Percentiles rank a stretch among this genome's conserved stretches.
Conservation (phyloP, 2,888 invertebrate genomes). For the Melieria omissa region DNA sequence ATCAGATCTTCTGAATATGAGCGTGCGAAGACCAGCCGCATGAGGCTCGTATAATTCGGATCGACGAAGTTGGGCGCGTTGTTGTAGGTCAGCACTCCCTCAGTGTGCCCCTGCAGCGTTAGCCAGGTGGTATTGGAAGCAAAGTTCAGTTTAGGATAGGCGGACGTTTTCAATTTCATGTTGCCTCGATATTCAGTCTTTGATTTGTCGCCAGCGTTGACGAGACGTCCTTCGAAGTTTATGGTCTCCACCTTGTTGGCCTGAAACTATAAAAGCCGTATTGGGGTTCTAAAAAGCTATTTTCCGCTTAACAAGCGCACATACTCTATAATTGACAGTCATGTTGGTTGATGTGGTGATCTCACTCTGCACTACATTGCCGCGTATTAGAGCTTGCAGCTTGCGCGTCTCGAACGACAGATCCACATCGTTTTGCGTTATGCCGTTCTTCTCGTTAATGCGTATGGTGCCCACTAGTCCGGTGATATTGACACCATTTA, state of each 20-base stretch:
- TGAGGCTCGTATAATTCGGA: slow-evolving; percentile 72
- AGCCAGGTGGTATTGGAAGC: slow-evolving; percentile 74
- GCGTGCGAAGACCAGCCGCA: slow-evolving; percentile 72
- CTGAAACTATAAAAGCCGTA: slow-evolving; percentile 55
- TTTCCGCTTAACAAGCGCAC: slow-evolving; percentile 36
- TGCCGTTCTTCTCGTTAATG: slow-evolving; percentile 74
- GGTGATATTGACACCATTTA: slow-evolving; percentile 79
- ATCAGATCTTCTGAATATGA: slow-evolving; percentile 72
- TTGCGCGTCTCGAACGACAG: slow-evolving; percentile 83
- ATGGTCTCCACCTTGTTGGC: slow-evolving; percentile 64
- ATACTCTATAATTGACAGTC: slow-evolving; percentile 70
- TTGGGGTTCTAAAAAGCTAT: too few relatives aligned
- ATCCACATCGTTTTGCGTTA: slow-evolving; percentile 81
- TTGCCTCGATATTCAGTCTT: slow-evolving; percentile 70
- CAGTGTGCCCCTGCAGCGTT: slow-evolving; percentile 78
- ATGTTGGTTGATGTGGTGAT: slow-evolving; percentile 62
- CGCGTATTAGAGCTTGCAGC: slow-evolving; percentile 77
- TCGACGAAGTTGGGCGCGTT: slow-evolving; percentile 72
- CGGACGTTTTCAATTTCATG: slow-evolving; percentile 77
- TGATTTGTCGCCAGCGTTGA: slow-evolving; percentile 67
- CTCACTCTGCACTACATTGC: slow-evolving; percentile 73
- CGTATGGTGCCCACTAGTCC: slow-evolving; percentile 73
- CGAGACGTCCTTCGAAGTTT: slow-evolving; percentile 67
- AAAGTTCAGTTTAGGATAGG: slow-evolving; percentile 81
- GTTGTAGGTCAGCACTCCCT: slow-evolving; percentile 77